A percentile compares a stretch with the other conserved stretches of the same genome.
Conservation (phyloP, 2,113 vertebrate genomes). For the Mugil cephalus region DNA sequence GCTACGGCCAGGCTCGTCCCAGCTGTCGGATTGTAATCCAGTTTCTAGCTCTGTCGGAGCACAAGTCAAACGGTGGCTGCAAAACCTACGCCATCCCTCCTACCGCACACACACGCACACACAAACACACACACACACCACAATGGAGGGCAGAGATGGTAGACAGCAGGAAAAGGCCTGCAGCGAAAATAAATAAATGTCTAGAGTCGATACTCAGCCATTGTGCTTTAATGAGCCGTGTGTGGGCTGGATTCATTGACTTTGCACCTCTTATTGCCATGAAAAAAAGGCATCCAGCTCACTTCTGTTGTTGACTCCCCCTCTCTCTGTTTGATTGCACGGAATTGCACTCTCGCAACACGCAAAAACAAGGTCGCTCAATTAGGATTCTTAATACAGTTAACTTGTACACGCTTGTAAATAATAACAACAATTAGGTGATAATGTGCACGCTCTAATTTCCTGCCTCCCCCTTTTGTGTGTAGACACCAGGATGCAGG, state of each 20-base stretch:
- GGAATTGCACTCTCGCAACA: neutral
- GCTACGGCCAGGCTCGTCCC: conserved; percentile 21
- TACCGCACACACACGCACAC: neutral
- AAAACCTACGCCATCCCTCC: neutral
- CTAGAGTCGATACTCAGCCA: conserved; percentile 43
- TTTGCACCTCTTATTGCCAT: conserved; percentile 37
- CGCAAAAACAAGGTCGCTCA: conserved; percentile 4
- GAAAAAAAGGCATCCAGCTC: conserved; percentile 18
- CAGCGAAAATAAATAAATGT: conserved; percentile 33
- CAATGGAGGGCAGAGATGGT: conserved; percentile 20
- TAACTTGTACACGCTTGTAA: conserved; percentile 4
- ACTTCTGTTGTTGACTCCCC: conserved; percentile 17
- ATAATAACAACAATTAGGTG: neutral
- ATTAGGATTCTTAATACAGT: neutral
- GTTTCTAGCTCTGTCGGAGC: conserved; percentile 12
- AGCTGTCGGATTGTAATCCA: conserved; percentile 59
- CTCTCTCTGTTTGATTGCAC: neutral
- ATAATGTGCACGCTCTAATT: neutral
- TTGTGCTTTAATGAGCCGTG: conserved; percentile 65
- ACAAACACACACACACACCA: conserved; percentile 10
- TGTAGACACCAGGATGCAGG: neutral
- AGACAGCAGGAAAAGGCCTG: conserved; percentile 37
- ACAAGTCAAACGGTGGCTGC: conserved; percentile 25
- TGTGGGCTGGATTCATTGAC: conserved; percentile 54
- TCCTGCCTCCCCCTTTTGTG: neutral